Base-by-base conservation (phyloP, 92 coral and sea anemone genomes). In the Parazoanthus atlanticus region DNA sequence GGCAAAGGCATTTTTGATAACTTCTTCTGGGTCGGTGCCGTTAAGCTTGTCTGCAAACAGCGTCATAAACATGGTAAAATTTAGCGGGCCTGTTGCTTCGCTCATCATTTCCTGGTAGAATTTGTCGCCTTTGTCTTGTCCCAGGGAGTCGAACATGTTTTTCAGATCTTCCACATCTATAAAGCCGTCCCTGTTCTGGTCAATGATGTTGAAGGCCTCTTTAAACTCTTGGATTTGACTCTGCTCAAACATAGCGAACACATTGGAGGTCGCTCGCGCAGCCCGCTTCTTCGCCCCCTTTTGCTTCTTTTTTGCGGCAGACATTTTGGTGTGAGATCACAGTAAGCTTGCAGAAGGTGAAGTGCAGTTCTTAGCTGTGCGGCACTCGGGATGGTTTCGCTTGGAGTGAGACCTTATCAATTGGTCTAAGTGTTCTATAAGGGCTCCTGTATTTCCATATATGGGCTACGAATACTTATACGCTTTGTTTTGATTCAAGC, bases 21-120 rank as follows among this genome's bases (percentile, higher is more conserved):
- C 98, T 43, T 96, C 98, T 88, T 96, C 98, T 23, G 98, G 98
- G 71, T 96, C 98, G 2, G 98, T 96, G 30, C 98, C 98, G 87
- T 96, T 96, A 29, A 96, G 78, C 88, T 96, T 96, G 91, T 96
- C 98, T 8, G 98, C 98, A 86, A 96, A 96, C 88, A 96, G 90
- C 64, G 98, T 96, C 89, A 96, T 76, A 79, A 96, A 96, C 98
- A 96, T 96, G 29, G 98, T 96, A 74, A 96, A 96, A 92, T 96
- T 96, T 86, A 96, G 92, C 41, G 98, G 91, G 58, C 92, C 86
- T 3, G 95, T 89, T 46, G 98, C 97, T 86, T 96, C 98, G 66
- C 81, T 89, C 54, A 96, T 86, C 98, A 96, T 96, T 9, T 92
- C 93, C 8, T 91, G 95, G 32, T 94, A 88, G 86, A 92, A 90